Percentiles rank a stretch among this genome's conserved stretches.
Evolutionary conservation across 2,797 vertebrate species (phyloP).

Genomic region (Liparis tanakae): DNA sequence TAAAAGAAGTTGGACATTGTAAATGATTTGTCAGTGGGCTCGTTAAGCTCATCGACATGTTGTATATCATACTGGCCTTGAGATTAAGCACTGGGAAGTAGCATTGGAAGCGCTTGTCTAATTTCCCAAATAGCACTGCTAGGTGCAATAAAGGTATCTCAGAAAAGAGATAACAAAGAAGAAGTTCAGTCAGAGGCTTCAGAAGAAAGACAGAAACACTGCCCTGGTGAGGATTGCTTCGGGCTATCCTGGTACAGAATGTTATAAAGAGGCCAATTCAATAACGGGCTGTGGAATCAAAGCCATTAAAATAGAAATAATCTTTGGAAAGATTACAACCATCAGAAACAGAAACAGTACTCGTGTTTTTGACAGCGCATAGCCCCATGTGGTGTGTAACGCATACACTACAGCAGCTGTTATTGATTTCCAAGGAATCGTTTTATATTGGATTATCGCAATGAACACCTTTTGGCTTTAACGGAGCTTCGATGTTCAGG

Average conservation of each 20-base stretch:
- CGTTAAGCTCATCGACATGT: background rate
- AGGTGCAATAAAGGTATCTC: background rate
- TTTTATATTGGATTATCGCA: slow-evolving; percentile 39
- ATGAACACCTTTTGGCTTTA: slow-evolving; percentile 44
- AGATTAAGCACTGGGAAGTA: background rate
- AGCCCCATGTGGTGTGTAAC: background rate
- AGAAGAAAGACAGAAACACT: background rate
- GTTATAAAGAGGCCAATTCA: slow-evolving; percentile 11
- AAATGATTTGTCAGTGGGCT: background rate
- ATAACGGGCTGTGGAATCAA: slow-evolving; percentile 9
- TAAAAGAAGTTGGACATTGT: background rate
- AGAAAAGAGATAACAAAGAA: background rate
- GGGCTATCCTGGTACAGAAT: background rate
- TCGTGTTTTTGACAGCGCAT: background rate
- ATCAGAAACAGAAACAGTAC: background rate
- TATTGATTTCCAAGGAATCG: slow-evolving; percentile 44
- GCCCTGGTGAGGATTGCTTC: background rate
- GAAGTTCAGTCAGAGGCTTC: background rate
- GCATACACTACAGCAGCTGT: slow-evolving; percentile 12
- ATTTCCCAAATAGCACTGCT: slow-evolving; percentile 6
- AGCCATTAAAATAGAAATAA: slow-evolving; percentile 10
- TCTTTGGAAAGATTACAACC: background rate
- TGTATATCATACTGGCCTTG: background rate
- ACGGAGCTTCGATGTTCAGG: slow-evolving; percentile 28
- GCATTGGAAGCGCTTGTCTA: background rate